Conservation (phyloP, 2,888 invertebrate genomes). For the Amphimallon solstitiale region DNA sequence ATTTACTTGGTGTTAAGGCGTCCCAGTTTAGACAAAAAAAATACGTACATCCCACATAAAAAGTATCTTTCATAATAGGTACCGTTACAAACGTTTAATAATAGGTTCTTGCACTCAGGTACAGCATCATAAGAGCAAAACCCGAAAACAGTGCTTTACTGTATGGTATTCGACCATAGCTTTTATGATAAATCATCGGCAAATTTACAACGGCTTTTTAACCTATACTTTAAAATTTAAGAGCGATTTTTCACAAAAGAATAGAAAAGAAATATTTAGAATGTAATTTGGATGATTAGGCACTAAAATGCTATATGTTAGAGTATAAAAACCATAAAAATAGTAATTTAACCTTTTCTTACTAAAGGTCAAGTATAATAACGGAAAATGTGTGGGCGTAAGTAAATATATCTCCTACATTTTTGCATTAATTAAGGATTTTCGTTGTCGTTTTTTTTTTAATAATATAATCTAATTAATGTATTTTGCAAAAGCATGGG, state of each 20-base stretch:
- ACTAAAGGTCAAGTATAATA: background rate
- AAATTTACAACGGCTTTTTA: background rate
- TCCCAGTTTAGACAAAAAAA: constrained; percentile 9
- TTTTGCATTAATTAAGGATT: background rate
- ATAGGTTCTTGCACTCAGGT: constrained; percentile 29
- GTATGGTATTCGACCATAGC: background rate
- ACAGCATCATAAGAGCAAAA: background rate
- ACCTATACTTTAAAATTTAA: constrained; percentile 17
- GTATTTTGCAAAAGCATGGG: too few relatives aligned
- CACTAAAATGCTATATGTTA: background rate
- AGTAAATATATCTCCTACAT: background rate
- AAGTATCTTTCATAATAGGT: constrained; percentile 27
- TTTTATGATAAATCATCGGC: constrained; percentile 17
- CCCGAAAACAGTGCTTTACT: background rate
- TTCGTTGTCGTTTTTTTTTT: background rate
- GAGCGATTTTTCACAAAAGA: background rate
- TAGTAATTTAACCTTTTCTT: background rate
- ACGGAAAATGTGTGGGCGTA: background rate
- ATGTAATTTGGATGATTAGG: constrained; percentile 5
- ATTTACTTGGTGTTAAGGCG: constrained; percentile 9
- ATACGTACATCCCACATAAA: constrained; percentile 14
- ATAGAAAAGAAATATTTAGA: background rate
- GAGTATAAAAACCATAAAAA: background rate
- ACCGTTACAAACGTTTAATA: constrained; percentile 31
- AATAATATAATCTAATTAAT: too few relatives aligned